These are phyloP conservation scores for Luffia ferchaultella DNA, from an alignment of 2,888 invertebrate genomes.

Conservation along the genomic window DNA sequence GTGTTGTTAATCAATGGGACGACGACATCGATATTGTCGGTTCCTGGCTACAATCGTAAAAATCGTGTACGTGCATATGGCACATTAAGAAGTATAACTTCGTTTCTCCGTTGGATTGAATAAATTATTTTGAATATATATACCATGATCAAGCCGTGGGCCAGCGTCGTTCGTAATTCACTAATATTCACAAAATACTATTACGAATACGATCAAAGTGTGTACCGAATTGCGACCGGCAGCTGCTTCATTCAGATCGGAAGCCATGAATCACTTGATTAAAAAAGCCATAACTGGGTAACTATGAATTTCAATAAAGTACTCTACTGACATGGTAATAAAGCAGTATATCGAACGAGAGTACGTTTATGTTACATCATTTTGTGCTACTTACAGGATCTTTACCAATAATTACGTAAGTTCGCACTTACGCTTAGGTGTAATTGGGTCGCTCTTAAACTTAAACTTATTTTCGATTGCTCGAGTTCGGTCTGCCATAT, in stretches of 20 bases:
- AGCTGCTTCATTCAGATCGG: constrained; percentile 33
- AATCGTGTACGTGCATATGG: too few species aligned
- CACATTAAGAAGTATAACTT: too few species aligned
- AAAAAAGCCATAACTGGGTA: constrained; percentile 7
- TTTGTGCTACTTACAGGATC: constrained; percentile 13
- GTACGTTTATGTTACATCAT: not conserved
- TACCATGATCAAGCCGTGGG: too few species aligned
- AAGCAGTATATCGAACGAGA: not conserved
- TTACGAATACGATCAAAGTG: not conserved
- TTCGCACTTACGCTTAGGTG: too few species aligned
- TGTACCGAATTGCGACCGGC: constrained; percentile 15
- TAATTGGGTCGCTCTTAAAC: too few species aligned
- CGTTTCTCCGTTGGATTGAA: too few species aligned
- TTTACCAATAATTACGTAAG: constrained; percentile 44
- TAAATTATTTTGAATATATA: too few species aligned
- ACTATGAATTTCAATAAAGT: not conserved
- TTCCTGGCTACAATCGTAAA: too few species aligned
- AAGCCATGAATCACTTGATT: constrained; percentile 8
- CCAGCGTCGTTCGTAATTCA: not conserved
- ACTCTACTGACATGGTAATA: not conserved
- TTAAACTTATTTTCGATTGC: too few species aligned
- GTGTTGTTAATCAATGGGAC: too few species aligned
- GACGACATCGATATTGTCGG: too few species aligned
- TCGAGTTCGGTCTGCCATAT: too few species aligned
- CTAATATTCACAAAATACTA: not conserved